phyloP scores from a whole-genome alignment of 1,140 invertebrate species.

The Gonatopus flavifemur region DNA sequence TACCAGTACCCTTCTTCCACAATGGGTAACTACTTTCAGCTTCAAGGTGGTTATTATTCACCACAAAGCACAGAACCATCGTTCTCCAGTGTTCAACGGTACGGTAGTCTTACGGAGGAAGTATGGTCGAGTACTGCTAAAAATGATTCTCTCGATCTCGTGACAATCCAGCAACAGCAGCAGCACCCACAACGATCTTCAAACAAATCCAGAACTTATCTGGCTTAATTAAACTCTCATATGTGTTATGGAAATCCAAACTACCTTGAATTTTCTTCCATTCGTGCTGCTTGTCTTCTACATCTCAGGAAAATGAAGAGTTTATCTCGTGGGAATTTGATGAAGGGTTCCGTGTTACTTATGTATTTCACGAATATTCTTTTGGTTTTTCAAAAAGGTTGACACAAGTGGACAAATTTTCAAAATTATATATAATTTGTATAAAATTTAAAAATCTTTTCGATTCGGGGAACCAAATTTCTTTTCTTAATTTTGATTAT shows the following conservation, averaged over 20 bases:
- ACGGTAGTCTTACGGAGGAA: constrained; percentile 53
- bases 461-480: too few relatives aligned
- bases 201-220: constrained; percentile 42
- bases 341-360: too few relatives aligned
- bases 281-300: too few relatives aligned
- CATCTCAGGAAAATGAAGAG: too few relatives aligned
- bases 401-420: neutral
- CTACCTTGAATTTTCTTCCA: too few relatives aligned
- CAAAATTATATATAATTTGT: too few relatives aligned
- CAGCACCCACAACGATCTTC: constrained; percentile 7
- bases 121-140: constrained; percentile 42
- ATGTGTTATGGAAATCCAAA: neutral
- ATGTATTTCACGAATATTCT: neutral
- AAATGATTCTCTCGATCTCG: constrained; percentile 25
- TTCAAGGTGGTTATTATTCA: constrained; percentile 51
- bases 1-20: constrained; percentile 38
- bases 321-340: too few relatives aligned
- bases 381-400: neutral
- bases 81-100: constrained; percentile 52
- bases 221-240: constrained; percentile 32
- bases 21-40: constrained; percentile 42
- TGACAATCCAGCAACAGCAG: constrained; percentile 30
- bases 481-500: too few relatives aligned
- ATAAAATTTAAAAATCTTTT: too few relatives aligned
- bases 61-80: constrained; percentile 49